Evolutionary conservation across 1,140 invertebrate genomes (phyloP).

Genomic region (Aphelinus certus): DNA sequence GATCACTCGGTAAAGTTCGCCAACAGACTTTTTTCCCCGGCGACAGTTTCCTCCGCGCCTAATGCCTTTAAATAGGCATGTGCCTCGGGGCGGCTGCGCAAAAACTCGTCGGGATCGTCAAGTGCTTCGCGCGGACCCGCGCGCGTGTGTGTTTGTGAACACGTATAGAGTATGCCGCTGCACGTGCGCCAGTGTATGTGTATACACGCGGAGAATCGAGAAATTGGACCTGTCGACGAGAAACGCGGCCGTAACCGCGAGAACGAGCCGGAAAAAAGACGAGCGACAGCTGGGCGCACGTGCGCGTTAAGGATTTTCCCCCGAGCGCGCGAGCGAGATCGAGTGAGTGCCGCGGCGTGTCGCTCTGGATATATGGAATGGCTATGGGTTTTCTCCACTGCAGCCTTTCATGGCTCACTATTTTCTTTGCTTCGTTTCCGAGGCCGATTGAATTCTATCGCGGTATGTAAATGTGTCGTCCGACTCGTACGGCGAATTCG

Average conservation of each 20-base stretch:
- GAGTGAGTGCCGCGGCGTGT: too few species aligned
- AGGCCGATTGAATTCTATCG: too few species aligned
- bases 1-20: too few species aligned
- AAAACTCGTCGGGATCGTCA: conserved; percentile 20
- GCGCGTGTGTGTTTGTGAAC: not conserved
- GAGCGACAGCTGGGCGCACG: conserved; percentile 29
- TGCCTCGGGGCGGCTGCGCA: not conserved
- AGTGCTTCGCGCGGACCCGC: not conserved
- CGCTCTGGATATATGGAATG: too few species aligned
- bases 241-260: not conserved
- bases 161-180: conserved; percentile 17
- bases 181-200: not conserved
- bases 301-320: conserved; percentile 30
- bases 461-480: too few species aligned
- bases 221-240: conserved; percentile 29
- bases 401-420: not conserved
- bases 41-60: not conserved
- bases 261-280: conserved; percentile 19
- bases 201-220: conserved; percentile 26
- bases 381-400: not conserved
- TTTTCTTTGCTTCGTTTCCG: not conserved
- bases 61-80: conserved; percentile 39
- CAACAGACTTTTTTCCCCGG: conserved; percentile 9
- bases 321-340: conserved; percentile 27
- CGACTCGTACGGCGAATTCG: too few species aligned